Evolutionary conservation across 2,888 invertebrate species (phyloP).

Genomic region (Amitus sp.): DNA sequence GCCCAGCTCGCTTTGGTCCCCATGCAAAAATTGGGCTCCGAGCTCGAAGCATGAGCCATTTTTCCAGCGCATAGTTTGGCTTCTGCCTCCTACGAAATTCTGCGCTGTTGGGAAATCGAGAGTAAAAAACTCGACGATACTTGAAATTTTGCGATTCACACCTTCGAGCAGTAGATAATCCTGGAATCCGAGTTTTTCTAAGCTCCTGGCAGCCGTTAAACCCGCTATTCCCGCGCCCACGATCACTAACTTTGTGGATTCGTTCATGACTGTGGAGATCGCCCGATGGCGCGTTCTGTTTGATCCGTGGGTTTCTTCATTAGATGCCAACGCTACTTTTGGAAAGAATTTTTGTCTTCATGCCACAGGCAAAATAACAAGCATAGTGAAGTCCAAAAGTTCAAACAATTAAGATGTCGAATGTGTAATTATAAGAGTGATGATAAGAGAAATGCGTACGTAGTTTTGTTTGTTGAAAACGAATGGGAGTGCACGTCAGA

Average conservation of each 20-base stretch:
- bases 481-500: neutral
- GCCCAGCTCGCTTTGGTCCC: conserved; percentile 69
- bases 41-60: conserved; percentile 67
- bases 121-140: too few species aligned
- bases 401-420: too few species aligned
- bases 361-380: neutral
- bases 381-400: neutral
- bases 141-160: conserved; percentile 35
- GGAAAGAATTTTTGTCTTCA: neutral
- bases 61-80: conserved; percentile 64
- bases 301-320: conserved; percentile 22
- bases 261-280: conserved; percentile 36
- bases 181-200: conserved; percentile 64
- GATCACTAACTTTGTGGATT: conserved; percentile 65
- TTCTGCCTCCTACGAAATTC: conserved; percentile 69
- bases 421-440: too few species aligned
- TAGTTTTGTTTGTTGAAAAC: too few species aligned
- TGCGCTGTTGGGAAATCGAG: conserved; percentile 61
- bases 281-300: conserved; percentile 47
- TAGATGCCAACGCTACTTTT: neutral
- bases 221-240: conserved; percentile 73
- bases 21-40: conserved; percentile 76
- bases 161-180: conserved; percentile 70
- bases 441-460: too few species aligned
- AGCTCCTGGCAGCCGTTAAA: conserved; percentile 69